Evolutionary conservation across 2,797 vertebrate genomes (phyloP).

Genomic region (Meda fulgida): DNA sequence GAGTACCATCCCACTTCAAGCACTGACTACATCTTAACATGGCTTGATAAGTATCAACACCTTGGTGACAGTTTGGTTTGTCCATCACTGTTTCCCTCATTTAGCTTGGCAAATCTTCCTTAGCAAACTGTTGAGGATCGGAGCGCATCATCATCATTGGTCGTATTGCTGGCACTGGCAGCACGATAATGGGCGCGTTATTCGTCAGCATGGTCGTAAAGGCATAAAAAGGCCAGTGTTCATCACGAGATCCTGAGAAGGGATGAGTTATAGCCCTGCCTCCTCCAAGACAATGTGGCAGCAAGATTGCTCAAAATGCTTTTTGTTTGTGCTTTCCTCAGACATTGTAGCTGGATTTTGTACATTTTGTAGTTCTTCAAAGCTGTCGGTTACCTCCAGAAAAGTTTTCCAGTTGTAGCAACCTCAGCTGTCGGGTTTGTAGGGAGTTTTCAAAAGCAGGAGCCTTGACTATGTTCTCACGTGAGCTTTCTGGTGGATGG

Average conservation of each 20-base stretch:
- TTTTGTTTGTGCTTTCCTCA: background rate
- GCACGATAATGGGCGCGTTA: background rate
- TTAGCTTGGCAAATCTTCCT: background rate
- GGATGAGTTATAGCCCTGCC: background rate
- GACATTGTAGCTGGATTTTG: background rate
- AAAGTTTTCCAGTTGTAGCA: background rate
- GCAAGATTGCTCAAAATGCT: background rate
- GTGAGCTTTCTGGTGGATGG: background rate
- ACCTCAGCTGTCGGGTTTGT: background rate
- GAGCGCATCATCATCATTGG: background rate
- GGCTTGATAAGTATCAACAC: conserved; percentile 5
- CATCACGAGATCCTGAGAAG: background rate
- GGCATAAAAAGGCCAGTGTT: background rate
- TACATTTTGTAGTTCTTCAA: background rate
- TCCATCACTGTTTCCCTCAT: background rate
- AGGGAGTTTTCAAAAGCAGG: background rate
- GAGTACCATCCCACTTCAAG: background rate
- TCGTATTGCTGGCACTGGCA: background rate
- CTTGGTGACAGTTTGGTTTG: background rate
- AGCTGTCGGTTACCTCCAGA: background rate
- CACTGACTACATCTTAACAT: background rate
- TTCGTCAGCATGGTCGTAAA: background rate
- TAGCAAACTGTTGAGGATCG: background rate
- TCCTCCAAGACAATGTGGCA: background rate
- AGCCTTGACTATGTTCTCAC: background rate